phyloP scores from a whole-genome alignment of 2,113 vertebrate genomes.

The Cichladusa arquata region DNA sequence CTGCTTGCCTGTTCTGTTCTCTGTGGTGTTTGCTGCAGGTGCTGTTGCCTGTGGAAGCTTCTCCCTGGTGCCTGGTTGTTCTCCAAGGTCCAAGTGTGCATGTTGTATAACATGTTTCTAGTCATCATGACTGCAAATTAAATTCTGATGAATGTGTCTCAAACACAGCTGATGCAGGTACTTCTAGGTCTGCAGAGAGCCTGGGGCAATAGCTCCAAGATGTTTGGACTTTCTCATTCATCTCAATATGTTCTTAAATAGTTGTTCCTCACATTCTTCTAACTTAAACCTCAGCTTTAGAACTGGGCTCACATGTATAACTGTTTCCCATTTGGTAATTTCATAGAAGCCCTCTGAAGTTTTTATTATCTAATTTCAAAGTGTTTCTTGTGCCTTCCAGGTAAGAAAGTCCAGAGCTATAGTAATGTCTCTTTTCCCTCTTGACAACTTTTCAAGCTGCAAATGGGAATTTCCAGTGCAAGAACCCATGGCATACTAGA shows the following conservation, averaged over 20 bases:
- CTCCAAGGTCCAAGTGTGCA: background rate
- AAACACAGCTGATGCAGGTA: background rate
- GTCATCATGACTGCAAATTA: background rate
- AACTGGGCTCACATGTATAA: background rate
- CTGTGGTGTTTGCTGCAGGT: background rate
- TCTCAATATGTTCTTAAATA: conserved; percentile 13
- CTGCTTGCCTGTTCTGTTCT: background rate
- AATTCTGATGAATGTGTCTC: background rate
- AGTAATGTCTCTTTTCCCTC: background rate
- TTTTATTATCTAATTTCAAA: conserved; percentile 47
- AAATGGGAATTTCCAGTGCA: background rate
- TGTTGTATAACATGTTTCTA: background rate
- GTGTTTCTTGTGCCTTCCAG: conserved; percentile 6
- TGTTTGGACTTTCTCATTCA: background rate
- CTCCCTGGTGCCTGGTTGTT: background rate
- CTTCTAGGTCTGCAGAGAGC: background rate
- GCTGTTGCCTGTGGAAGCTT: background rate
- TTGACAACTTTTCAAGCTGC: background rate
- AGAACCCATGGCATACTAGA: background rate
- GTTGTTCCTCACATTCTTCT: conserved; percentile 11
- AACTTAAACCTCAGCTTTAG: background rate
- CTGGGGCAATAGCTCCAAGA: conserved; percentile 3
- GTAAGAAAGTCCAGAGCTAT: conserved; percentile 10
- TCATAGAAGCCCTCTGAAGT: background rate
- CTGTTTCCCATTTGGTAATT: conserved; percentile 32